phyloP scores from a whole-genome alignment of 2,113 vertebrate species.

The Hepsetus odoe region DNA sequence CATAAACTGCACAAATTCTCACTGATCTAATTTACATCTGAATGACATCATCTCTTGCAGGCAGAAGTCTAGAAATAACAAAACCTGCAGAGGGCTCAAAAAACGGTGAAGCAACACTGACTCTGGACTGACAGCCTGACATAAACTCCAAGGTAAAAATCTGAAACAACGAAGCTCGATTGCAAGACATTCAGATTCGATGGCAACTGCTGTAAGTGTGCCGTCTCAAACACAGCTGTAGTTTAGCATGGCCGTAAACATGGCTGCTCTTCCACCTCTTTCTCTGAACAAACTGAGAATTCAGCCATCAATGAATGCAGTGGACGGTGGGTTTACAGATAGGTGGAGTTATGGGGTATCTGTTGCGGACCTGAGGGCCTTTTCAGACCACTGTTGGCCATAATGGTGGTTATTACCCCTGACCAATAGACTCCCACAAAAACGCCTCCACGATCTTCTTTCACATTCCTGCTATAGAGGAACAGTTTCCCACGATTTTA shows the following conservation, averaged over 20 bases:
- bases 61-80: not conserved
- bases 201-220: no score
- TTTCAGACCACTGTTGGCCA: constrained; percentile 30
- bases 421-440: constrained; percentile 25
- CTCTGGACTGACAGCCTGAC: no score
- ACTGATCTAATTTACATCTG: constrained; percentile 17
- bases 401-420: constrained; percentile 39
- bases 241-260: no score
- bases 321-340: not conserved
- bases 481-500: not conserved
- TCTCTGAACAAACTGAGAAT: constrained; percentile 5
- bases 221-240: no score
- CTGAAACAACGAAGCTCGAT: no score
- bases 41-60: constrained; percentile 6
- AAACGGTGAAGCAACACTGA: not conserved
- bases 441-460: constrained; percentile 10
- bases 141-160: no score
- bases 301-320: constrained; percentile 9
- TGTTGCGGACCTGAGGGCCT: constrained; percentile 29
- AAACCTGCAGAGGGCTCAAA: not conserved
- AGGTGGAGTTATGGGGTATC: not conserved
- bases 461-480: constrained; percentile 22
- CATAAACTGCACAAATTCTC: constrained; percentile 5
- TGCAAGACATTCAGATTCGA: no score
- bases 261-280: no score